Conservation (phyloP, 2,797 vertebrate genomes). For the Falco concolor region DNA sequence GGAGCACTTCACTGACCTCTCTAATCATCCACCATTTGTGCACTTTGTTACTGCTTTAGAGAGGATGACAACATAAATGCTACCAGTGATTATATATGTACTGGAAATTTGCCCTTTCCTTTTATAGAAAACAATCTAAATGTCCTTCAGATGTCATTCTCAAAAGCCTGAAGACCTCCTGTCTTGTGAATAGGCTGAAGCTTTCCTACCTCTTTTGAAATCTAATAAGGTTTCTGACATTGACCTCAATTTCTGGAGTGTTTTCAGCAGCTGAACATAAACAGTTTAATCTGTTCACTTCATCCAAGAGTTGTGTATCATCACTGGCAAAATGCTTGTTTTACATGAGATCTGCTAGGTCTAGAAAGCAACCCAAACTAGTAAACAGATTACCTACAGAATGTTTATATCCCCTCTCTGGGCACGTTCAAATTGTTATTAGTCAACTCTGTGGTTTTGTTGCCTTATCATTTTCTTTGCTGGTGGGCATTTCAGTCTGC, state of each 20-base stretch:
- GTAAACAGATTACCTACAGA: neutral
- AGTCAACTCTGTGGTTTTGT: neutral
- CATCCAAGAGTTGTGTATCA: neutral
- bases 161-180: conserved; percentile 37
- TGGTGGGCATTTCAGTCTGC: neutral
- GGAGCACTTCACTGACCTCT: conserved; percentile 58
- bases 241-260: conserved; percentile 10
- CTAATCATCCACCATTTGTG: conserved; percentile 59
- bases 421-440: neutral
- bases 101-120: conserved; percentile 61
- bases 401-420: neutral
- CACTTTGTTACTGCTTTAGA: conserved; percentile 53
- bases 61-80: conserved; percentile 63
- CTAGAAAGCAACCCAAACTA: neutral
- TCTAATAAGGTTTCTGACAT: conserved; percentile 40
- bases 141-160: conserved; percentile 54
- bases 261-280: conserved; percentile 35
- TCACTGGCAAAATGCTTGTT: neutral
- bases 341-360: neutral
- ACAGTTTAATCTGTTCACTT: conserved; percentile 46
- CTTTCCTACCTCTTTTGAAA: conserved; percentile 39
- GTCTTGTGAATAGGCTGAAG: conserved; percentile 37
- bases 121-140: conserved; percentile 56
- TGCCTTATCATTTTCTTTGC: neutral
- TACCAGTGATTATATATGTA: conserved; percentile 46